Conservation (phyloP, 2,888 invertebrate species). For the Poecilobothrus nobilitatus region DNA sequence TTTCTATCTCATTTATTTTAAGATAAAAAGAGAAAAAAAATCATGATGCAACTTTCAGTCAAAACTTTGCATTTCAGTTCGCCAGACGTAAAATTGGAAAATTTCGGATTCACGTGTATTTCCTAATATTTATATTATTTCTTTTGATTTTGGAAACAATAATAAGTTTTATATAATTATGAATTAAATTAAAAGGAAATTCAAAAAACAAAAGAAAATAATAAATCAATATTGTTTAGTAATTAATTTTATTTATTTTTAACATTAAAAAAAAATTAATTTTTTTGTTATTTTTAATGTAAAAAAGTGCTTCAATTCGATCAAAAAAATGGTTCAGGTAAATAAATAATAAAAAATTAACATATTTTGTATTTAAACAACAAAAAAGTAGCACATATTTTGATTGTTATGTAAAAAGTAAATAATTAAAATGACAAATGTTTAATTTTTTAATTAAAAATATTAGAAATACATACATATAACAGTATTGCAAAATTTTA, state of each 20-base stretch:
- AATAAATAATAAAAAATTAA: neutral
- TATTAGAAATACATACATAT: no score
- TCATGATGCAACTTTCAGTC: neutral
- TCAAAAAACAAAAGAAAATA: neutral
- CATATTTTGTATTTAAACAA: no score
- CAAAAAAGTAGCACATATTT: no score
- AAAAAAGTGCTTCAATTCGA: slow-evolving; percentile 4
- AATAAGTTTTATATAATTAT: neutral
- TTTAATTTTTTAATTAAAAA: no score
- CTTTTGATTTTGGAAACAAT: neutral
- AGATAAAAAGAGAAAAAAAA: neutral
- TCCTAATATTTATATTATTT: neutral
- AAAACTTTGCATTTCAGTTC: slow-evolving; percentile 6
- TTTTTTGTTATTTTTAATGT: neutral
- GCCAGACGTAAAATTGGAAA: slow-evolving; percentile 1
- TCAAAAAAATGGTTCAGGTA: slow-evolving; percentile 2
- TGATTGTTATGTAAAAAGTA: no score
- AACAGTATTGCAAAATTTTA: neutral
- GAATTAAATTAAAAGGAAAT: neutral
- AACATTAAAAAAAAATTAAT: neutral
- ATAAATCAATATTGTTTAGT: neutral
- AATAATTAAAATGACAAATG: no score
- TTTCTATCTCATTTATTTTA: no score
- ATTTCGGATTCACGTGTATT: slow-evolving; percentile 6
- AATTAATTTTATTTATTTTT: neutral